Conservation (phyloP, 2,888 invertebrate species). For the Gnatocerus cornutus region DNA sequence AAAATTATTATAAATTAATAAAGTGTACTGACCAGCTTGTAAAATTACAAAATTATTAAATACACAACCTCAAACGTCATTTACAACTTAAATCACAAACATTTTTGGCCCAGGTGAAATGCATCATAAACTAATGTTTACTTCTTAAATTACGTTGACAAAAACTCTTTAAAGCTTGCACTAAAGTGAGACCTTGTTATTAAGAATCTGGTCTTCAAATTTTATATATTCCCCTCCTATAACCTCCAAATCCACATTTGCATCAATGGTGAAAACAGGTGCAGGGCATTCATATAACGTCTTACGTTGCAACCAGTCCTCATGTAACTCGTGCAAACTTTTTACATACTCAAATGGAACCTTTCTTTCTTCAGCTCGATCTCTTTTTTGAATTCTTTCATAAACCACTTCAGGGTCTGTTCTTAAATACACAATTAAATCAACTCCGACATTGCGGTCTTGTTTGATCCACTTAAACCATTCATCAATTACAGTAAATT, state of each 20-base stretch:
- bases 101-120: too few species aligned
- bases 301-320: conserved; percentile 80
- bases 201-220: conserved; percentile 56
- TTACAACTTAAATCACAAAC: too few species aligned
- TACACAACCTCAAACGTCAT: too few species aligned
- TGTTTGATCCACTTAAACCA: conserved; percentile 85
- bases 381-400: conserved; percentile 80
- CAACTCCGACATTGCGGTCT: conserved; percentile 78
- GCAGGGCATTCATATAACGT: conserved; percentile 76
- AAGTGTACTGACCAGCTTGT: too few species aligned
- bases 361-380: conserved; percentile 81
- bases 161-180: too few species aligned
- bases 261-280: conserved; percentile 74
- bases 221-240: conserved; percentile 67
- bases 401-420: conserved; percentile 83
- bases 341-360: conserved; percentile 82
- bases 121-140: too few species aligned
- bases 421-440: conserved; percentile 85
- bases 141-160: too few species aligned
- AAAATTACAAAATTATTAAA: too few species aligned
- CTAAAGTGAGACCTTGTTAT: background rate
- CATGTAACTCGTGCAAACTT: conserved; percentile 81
- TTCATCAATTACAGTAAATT: conserved; percentile 80
- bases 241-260: conserved; percentile 65
- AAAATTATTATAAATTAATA: too few species aligned